phyloP scores from a whole-genome alignment of 2,797 vertebrate genomes.

The Esox lucius region DNA sequence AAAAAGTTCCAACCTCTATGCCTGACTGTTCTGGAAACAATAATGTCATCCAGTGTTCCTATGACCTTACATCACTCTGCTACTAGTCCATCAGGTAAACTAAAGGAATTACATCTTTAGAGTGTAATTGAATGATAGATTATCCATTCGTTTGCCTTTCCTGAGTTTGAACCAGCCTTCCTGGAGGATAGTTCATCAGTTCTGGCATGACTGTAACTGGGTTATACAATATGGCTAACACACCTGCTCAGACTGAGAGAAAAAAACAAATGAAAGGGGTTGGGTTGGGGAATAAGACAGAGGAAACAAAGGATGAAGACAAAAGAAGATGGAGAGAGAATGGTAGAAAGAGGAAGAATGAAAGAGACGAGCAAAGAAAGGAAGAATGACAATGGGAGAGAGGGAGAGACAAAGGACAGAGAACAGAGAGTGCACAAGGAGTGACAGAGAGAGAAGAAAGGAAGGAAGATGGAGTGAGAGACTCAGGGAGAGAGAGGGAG shows the following conservation, averaged over 20 bases:
- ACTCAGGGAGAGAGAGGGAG: not conserved
- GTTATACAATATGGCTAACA: not conserved
- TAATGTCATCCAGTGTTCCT: too few species aligned
- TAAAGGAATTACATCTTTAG: constrained; percentile 62
- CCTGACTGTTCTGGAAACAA: too few species aligned
- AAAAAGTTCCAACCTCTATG: too few species aligned
- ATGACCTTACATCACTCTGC: constrained; percentile 41
- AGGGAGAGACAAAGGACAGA: too few species aligned
- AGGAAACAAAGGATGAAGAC: too few species aligned
- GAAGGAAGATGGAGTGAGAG: not conserved
- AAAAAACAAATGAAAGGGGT: too few species aligned
- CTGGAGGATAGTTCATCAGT: too few species aligned
- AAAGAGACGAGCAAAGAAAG: too few species aligned
- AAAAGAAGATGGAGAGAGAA: not conserved
- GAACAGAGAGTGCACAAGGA: too few species aligned
- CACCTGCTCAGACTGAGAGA: not conserved
- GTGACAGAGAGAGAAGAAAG: not conserved
- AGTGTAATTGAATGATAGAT: constrained; percentile 45
- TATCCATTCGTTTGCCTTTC: too few species aligned
- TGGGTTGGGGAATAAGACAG: too few species aligned
- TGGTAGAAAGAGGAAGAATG: not conserved
- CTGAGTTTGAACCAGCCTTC: not conserved
- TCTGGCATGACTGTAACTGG: not conserved
- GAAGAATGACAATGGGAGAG: too few species aligned
- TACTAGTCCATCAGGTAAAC: constrained; percentile 64